A percentile compares a stretch with the other conserved stretches of the same genome.
Evolutionary conservation across 2,888 invertebrate genomes (phyloP).

Genomic region (Anthophora plumipes): DNA sequence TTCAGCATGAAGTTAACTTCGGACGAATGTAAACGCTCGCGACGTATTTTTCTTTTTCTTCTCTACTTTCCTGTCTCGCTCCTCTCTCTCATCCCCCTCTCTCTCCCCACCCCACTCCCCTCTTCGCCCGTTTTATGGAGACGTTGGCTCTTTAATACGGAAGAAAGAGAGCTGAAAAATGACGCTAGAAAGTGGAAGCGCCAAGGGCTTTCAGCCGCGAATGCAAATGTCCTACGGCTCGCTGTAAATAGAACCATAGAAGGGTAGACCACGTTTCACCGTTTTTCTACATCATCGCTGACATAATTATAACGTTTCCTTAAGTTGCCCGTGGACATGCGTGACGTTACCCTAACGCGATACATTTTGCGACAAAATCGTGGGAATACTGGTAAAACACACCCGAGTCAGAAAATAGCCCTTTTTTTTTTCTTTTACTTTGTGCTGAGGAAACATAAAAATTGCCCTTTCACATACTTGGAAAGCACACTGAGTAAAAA

Average conservation of each 20-base stretch:
- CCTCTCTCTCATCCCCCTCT: neutral
- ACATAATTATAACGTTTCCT: constrained; percentile 14
- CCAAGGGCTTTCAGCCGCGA: constrained; percentile 33
- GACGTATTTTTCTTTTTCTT: constrained; percentile 24
- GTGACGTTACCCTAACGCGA: constrained; percentile 16
- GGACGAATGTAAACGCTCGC: constrained; percentile 50
- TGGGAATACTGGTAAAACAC: too few species aligned
- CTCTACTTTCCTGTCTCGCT: neutral
- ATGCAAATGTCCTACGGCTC: constrained; percentile 45
- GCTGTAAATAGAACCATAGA: constrained; percentile 44
- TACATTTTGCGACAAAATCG: neutral
- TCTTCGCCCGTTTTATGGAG: constrained; percentile 9
- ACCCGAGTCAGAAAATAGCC: too few species aligned
- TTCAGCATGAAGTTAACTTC: constrained; percentile 51
- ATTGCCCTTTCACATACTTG: too few species aligned
- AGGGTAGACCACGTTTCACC: neutral
- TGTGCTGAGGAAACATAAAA: too few species aligned
- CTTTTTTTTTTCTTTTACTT: too few species aligned
- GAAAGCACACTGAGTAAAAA: too few species aligned
- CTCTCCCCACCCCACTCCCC: too few species aligned
- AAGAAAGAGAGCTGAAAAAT: constrained; percentile 48
- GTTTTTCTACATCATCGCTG: constrained; percentile 15
- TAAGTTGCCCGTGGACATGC: neutral
- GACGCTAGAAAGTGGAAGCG: constrained; percentile 42
- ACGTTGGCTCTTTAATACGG: constrained; percentile 48